A percentile compares a stretch with the other conserved stretches of the same genome.
These are phyloP conservation scores for Gymnoscopelus braueri DNA, from an alignment of 2,797 vertebrate species.

Conservation along the genomic window DNA sequence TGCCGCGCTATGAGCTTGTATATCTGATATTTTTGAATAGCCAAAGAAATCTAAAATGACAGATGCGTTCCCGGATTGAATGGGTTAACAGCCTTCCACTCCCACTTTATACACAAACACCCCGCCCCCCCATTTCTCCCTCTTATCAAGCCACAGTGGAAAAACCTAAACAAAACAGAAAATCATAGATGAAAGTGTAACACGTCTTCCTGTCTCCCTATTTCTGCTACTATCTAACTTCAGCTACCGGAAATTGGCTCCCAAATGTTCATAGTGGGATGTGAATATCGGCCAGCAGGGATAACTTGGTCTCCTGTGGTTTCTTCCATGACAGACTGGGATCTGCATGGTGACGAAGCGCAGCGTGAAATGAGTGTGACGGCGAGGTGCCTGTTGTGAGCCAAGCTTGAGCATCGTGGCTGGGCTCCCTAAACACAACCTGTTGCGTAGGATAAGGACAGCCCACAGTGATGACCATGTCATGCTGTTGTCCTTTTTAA, in stretches of 20 bases:
- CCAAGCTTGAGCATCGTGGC: slow-evolving; percentile 47
- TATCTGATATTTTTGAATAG: too few relatives aligned
- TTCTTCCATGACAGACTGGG: slow-evolving; percentile 43
- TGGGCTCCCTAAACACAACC: slow-evolving; percentile 68
- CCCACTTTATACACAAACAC: slow-evolving; percentile 42
- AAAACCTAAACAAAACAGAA: slow-evolving; percentile 29
- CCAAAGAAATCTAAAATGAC: too few relatives aligned
- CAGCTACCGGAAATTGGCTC: slow-evolving; percentile 30
- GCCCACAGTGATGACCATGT: slow-evolving; percentile 53
- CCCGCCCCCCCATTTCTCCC: slow-evolving; percentile 30
- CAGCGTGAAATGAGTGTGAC: slow-evolving; percentile 40
- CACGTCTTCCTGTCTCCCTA: slow-evolving; percentile 21
- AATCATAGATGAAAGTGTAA: neutral
- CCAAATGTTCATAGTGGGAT: slow-evolving; percentile 51
- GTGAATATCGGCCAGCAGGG: slow-evolving; percentile 47
- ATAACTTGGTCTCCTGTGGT: slow-evolving; percentile 45
- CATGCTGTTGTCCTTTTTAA: slow-evolving; percentile 74
- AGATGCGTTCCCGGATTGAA: too few relatives aligned
- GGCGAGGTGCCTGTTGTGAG: slow-evolving; percentile 49
- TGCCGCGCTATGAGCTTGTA: too few relatives aligned
- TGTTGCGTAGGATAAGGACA: slow-evolving; percentile 78
- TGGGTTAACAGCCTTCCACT: slow-evolving; percentile 31
- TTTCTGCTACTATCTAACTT: slow-evolving; percentile 42
- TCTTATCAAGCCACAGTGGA: slow-evolving; percentile 9
- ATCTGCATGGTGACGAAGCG: slow-evolving; percentile 44